Base-by-base conservation (phyloP, 1,140 invertebrate species). In the Chrysomallon squamiferum region DNA sequence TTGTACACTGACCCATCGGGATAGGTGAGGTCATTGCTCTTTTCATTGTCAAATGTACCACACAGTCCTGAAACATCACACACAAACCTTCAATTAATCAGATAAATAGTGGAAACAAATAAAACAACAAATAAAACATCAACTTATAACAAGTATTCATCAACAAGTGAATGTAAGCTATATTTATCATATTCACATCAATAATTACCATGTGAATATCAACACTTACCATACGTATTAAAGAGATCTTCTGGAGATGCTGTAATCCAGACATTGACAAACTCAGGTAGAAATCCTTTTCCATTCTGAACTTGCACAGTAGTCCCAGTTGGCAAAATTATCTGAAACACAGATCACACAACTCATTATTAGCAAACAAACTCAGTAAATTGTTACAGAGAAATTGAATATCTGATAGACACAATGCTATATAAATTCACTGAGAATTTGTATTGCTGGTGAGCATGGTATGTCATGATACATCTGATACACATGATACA, bases 321-420 rank as follows among this genome's bases (percentile, higher is more conserved):
- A 20, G 73, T 73, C 22, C 79, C 79, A 32, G 71, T 74, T n/a
- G 79, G 79, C n/a, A 81, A 56, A 58, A 68, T 62, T 13, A 80
- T 50, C 78, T 79, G 38, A 25, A n/a, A 59, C n/a, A 57, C 56
- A 61, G 20, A 52, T 5, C 5, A 15, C 5, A 15, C 5, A 38
- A 38, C 15, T 38, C 6, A 38, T 38, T 5, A 5, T 5, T 38
- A 38, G 35, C 35, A 38, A 5, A 38, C 9, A 57, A 32, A 32
- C n/a, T 25, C 22, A 27, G 30, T 25, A 57, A 57, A 57, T 22
- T 5, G 15, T 38, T n/a, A 47, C 30, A 22, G 61, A 18, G 52
- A 38, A 38, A 5, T 7, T 15, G 15, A 15, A 38, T 38, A 38
- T 7, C 35, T 38, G 15, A 15, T 15, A 38, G 6, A 38, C 6